Conservation (phyloP, 1,140 invertebrate species). For the Drosophila athabasca region DNA sequence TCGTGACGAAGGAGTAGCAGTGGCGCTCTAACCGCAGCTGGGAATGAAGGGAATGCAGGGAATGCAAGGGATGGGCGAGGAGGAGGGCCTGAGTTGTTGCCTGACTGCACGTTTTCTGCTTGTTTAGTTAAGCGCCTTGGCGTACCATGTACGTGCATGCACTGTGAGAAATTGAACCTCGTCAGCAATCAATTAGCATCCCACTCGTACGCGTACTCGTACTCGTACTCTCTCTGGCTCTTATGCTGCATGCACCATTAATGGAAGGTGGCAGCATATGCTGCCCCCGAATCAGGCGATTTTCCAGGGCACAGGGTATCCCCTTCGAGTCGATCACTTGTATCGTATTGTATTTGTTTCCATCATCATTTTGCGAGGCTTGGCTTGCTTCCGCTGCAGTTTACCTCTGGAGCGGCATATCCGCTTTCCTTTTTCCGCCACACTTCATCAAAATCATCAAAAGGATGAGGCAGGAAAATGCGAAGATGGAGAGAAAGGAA, state of each 20-base stretch:
- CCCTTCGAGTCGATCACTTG: not conserved
- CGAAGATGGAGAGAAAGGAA: not conserved
- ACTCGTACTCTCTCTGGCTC: not conserved
- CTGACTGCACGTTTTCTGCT: constrained; percentile 27
- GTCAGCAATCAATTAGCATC: constrained; percentile 21
- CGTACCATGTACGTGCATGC: constrained; percentile 14
- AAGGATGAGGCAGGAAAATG: constrained; percentile 6
- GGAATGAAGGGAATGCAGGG: not conserved
- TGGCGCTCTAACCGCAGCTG: constrained; percentile 10
- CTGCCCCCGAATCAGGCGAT: too few species aligned
- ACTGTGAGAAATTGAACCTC: constrained; percentile 20
- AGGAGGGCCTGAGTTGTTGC: constrained; percentile 18
- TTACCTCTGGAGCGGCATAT: constrained; percentile 44
- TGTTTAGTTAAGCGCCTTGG: constrained; percentile 43
- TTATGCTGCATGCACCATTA: too few species aligned
- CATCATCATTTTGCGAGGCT: constrained; percentile 14
- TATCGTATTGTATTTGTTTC: constrained; percentile 7
- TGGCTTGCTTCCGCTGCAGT: constrained; percentile 29
- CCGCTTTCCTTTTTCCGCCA: constrained; percentile 41
- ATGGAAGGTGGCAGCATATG: not conserved
- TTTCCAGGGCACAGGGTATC: too few species aligned
- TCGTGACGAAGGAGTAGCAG: constrained; percentile 28
- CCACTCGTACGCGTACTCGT: not conserved
- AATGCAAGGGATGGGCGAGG: not conserved
- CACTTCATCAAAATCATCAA: constrained; percentile 31